phyloP scores from a whole-genome alignment of 2,888 invertebrate species.

The Pseudanteris insignis region DNA sequence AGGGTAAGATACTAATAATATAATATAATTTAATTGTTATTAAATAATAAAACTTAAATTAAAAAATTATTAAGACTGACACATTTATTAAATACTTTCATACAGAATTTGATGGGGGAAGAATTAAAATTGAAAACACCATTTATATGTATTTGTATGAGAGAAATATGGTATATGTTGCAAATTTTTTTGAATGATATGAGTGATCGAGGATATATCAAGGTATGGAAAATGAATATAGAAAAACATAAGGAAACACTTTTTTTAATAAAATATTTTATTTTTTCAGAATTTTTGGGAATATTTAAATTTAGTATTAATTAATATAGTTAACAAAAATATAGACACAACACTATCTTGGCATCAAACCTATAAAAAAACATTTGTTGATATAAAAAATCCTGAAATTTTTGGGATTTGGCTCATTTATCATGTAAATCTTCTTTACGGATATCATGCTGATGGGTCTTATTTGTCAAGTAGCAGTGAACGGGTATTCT shows the following conservation, averaged over 20 bases:
- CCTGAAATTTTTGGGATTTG: conserved; percentile 66
- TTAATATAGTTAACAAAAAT: conserved; percentile 54
- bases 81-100: no score
- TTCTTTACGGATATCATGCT: conserved; percentile 63
- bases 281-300: conserved; percentile 67
- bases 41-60: no score
- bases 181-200: conserved; percentile 66
- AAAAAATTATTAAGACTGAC: no score
- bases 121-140: conserved; percentile 68
- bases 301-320: conserved; percentile 61
- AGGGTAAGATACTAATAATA: conserved; percentile 59
- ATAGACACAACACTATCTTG: conserved; percentile 37
- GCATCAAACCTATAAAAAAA: conserved; percentile 35
- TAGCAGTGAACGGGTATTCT: no score
- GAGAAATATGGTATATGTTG: conserved; percentile 71
- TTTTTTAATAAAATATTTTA: no score
- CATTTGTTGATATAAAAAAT: conserved; percentile 54
- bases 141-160: conserved; percentile 70
- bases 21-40: no score
- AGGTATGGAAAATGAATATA: no score
- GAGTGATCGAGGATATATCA: conserved; percentile 50
- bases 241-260: no score
- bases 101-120: conserved; percentile 45
- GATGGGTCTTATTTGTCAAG: conserved; percentile 61
- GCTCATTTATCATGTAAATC: conserved; percentile 67